Evolutionary conservation across 2,797 vertebrate genomes (phyloP).

Genomic region (Sternarchorhynchus goeldii): DNA sequence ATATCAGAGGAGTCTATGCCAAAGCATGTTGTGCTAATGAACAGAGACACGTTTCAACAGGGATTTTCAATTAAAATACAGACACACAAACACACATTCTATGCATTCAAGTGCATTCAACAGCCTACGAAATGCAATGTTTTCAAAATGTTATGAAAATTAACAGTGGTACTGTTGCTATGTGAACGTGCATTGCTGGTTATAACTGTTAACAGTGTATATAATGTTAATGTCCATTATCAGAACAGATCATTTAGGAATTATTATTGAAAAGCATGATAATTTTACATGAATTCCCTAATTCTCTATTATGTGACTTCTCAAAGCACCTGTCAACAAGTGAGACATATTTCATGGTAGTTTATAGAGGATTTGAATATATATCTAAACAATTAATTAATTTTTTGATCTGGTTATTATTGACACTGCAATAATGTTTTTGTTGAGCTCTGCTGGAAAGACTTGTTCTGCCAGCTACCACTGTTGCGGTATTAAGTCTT

Average conservation of each 20-base stretch:
- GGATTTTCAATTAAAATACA: not conserved
- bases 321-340: not conserved
- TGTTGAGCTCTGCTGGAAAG: constrained; percentile 31
- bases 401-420: constrained; percentile 13
- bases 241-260: not conserved
- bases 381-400: constrained; percentile 11
- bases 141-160: not conserved
- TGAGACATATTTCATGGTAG: constrained; percentile 1
- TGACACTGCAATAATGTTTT: constrained; percentile 39
- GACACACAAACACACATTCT: no score
- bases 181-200: not conserved
- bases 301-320: not conserved
- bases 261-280: not conserved
- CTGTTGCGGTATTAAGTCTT: constrained; percentile 36
- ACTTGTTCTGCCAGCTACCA: constrained; percentile 37
- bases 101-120: not conserved
- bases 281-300: no score
- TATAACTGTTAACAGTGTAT: not conserved
- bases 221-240: not conserved
- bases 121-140: not conserved
- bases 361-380: constrained; percentile 3
- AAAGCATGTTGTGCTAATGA: constrained; percentile 2
- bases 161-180: not conserved
- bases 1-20: not conserved
- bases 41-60: not conserved